A percentile compares a stretch with the other conserved stretches of the same genome.
Conservation (phyloP, 2,888 invertebrate genomes). For the Ochropleura plecta region DNA sequence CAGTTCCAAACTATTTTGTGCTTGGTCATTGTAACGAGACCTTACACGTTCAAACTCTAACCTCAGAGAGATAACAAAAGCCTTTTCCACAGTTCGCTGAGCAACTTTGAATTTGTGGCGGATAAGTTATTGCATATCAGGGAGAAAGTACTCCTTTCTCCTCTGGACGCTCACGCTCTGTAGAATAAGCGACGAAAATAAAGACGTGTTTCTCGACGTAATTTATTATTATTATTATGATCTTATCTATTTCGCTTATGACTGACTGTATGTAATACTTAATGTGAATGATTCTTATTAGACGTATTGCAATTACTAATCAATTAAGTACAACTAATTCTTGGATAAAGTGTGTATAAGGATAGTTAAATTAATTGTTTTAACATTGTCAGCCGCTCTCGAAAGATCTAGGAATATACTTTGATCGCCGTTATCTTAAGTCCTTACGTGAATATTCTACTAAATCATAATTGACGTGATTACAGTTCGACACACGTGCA, state of each 20-base stretch:
- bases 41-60: not conserved
- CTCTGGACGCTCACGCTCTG: not conserved
- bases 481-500: not conserved
- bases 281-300: not conserved
- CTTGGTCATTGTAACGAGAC: not conserved
- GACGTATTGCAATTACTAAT: constrained; percentile 5
- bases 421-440: not conserved
- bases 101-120: not conserved
- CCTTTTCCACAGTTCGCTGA: not conserved
- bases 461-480: not conserved
- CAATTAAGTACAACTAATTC: not conserved
- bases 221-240: not conserved
- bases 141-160: not conserved
- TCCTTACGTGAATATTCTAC: not conserved
- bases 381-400: constrained; percentile 10
- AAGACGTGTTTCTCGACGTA: not conserved
- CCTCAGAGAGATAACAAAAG: not conserved
- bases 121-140: no score
- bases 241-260: constrained; percentile 1
- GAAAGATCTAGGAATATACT: constrained; percentile 2
- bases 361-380: constrained; percentile 6
- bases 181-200: not conserved
- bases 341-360: not conserved
- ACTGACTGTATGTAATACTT: not conserved
- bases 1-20: not conserved